A percentile compares a stretch with the other conserved stretches of the same genome.
Conservation (phyloP, 2,888 invertebrate genomes). For the Sminthurides aquaticus region DNA sequence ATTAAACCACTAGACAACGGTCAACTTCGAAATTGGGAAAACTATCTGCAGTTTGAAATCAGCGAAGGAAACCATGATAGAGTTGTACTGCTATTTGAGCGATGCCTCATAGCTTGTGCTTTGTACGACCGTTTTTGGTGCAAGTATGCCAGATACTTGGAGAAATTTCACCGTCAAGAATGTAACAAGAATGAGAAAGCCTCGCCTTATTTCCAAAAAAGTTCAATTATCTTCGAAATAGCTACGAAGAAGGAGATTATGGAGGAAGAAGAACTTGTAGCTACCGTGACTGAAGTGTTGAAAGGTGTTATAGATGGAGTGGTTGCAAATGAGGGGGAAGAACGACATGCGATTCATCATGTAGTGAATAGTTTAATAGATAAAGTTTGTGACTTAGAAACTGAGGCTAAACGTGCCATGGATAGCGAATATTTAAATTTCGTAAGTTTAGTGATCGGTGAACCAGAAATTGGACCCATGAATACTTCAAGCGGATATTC, state of each 20-base stretch:
- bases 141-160: constrained; percentile 44
- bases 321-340: constrained; percentile 25
- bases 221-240: constrained; percentile 34
- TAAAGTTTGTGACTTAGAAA: constrained; percentile 9
- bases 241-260: constrained; percentile 30
- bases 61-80: constrained; percentile 46
- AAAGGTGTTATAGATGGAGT: constrained; percentile 28
- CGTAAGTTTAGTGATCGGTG: background rate
- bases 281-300: constrained; percentile 25
- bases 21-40: constrained; percentile 54
- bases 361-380: constrained; percentile 13
- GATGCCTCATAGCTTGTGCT: constrained; percentile 55
- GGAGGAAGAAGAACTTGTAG: constrained; percentile 35
- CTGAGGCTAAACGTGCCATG: background rate
- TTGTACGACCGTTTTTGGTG: constrained; percentile 56
- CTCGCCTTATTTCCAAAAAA: constrained; percentile 36
- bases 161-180: constrained; percentile 38
- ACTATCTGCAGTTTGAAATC: constrained; percentile 53
- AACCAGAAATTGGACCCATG: background rate
- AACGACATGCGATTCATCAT: constrained; percentile 12
- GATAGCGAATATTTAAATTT: constrained; percentile 1
- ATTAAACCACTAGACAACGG: constrained; percentile 53
- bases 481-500: background rate
- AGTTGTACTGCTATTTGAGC: constrained; percentile 52
- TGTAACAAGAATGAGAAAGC: constrained; percentile 22